These are phyloP conservation scores for Ciconia stormi DNA, from an alignment of 2,113 vertebrate species.

Conservation along the genomic window DNA sequence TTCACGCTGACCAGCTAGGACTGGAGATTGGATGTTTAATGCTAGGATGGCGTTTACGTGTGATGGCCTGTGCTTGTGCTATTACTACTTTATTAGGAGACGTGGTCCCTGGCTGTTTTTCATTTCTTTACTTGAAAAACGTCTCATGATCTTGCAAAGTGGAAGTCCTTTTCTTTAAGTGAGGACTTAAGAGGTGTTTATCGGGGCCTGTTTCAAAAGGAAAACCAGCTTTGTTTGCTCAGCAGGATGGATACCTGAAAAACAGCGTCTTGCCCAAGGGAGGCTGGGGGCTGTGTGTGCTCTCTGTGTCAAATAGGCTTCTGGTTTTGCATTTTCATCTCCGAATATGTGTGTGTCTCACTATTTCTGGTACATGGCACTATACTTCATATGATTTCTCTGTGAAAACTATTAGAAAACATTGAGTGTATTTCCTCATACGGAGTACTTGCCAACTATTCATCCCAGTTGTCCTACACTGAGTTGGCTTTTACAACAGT, in stretches of 20 bases:
- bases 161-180: not conserved
- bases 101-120: not conserved
- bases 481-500: not conserved
- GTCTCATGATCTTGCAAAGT: not conserved
- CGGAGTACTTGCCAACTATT: not conserved
- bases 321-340: not conserved
- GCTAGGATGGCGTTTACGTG: fast-evolving
- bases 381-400: not conserved
- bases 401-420: not conserved
- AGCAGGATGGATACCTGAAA: not conserved
- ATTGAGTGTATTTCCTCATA: not conserved
- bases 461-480: not conserved
- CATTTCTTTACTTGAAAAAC: not conserved
- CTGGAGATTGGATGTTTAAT: not conserved
- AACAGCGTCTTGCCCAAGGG: not conserved
- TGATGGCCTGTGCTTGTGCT: not conserved
- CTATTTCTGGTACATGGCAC: not conserved
- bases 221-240: not conserved
- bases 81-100: not conserved
- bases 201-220: not conserved
- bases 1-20: not conserved
- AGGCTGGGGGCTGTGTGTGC: not conserved
- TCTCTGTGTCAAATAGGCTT: not conserved
- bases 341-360: not conserved
- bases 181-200: not conserved